Conservation (phyloP, 1,140 invertebrate species). For the Gerris buenoi region DNA sequence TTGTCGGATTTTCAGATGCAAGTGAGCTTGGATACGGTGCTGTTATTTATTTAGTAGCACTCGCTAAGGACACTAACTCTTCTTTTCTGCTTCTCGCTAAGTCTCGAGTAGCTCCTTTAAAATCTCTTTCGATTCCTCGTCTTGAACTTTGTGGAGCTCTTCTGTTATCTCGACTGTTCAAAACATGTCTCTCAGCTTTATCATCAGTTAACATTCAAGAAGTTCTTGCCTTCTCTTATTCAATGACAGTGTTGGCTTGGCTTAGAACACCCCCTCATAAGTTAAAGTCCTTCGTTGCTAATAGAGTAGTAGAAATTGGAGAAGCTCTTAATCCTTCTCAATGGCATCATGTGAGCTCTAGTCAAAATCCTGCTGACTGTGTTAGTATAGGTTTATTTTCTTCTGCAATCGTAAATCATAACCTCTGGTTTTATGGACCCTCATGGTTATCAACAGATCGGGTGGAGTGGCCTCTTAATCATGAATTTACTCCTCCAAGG, state of each 20-base stretch:
- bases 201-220: background rate
- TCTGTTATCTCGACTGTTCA: conserved; percentile 19
- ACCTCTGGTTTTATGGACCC: too few species aligned
- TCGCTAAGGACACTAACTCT: background rate
- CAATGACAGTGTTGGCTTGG: conserved; percentile 23
- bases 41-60: conserved; percentile 18
- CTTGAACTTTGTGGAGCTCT: conserved; percentile 28
- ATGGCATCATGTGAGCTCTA: too few species aligned
- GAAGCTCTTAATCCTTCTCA: too few species aligned
- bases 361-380: too few species aligned
- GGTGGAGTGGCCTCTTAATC: too few species aligned
- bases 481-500: too few species aligned
- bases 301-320: too few species aligned
- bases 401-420: too few species aligned
- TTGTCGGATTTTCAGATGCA: conserved; percentile 26
- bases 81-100: conserved; percentile 26
- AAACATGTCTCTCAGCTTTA: too few species aligned
- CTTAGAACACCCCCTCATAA: conserved; percentile 18
- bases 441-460: too few species aligned
- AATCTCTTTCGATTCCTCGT: conserved; percentile 26
- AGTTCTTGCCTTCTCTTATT: conserved; percentile 24
- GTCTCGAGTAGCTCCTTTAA: conserved; percentile 28
- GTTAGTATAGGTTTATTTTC: too few species aligned
- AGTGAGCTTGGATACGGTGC: conserved; percentile 22
- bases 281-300: conserved; percentile 15